Conservation (phyloP, 2,113 vertebrate genomes). For the Serinus canaria region DNA sequence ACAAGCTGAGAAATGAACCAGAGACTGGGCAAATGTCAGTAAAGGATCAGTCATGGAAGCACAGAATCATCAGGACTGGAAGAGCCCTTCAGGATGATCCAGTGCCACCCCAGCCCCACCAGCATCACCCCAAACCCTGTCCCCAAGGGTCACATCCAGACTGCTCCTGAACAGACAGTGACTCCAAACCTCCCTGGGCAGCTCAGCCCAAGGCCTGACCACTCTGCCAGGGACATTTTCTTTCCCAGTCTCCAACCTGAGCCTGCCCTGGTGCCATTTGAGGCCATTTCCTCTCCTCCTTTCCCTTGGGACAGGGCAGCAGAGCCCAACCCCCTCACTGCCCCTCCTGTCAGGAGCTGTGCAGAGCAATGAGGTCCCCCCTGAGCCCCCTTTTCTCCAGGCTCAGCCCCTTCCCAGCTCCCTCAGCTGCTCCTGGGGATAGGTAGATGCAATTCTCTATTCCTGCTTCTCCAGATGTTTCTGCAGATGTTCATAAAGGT, state of each 20-base stretch:
- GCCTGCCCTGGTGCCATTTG: background rate
- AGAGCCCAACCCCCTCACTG: background rate
- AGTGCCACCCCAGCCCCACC: fast-evolving
- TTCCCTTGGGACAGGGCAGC: background rate
- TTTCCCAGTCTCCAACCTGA: background rate
- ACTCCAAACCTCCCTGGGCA: background rate
- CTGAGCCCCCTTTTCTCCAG: background rate
- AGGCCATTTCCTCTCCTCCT: background rate
- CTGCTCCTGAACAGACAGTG: fast-evolving
- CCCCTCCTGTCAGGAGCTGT: background rate
- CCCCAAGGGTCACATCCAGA: background rate
- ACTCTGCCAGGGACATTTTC: background rate
- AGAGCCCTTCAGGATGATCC: fast-evolving
- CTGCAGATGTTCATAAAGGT: background rate
- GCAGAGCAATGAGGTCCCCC: background rate
- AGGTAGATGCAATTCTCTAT: background rate
- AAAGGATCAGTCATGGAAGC: background rate
- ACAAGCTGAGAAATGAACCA: background rate
- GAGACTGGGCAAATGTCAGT: background rate
- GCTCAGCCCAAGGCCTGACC: background rate
- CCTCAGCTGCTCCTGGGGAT: background rate
- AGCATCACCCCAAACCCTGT: background rate
- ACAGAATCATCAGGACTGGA: too few species aligned
- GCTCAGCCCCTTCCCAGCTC: background rate
- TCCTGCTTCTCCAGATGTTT: background rate